Evolutionary conservation across 2,888 invertebrate genomes (phyloP).

Genomic region (Callosobruchus maculatus): DNA sequence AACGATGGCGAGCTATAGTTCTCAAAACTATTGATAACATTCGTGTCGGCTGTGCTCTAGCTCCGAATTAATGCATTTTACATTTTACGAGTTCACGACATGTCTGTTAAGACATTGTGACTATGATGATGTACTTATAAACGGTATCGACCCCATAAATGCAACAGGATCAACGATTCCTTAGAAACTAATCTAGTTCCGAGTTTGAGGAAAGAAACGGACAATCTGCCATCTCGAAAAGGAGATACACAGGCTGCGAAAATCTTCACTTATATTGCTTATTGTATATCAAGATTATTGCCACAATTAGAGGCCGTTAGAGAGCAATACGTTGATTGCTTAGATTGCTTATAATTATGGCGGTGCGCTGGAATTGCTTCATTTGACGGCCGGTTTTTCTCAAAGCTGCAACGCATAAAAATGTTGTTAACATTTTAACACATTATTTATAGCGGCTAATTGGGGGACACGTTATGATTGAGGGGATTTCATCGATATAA

Average conservation of each 20-base stretch:
- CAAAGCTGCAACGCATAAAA: slow-evolving; percentile 11
- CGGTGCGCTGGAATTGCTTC: slow-evolving; percentile 25
- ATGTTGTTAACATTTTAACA: slow-evolving; percentile 24
- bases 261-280: slow-evolving; percentile 27
- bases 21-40: too few relatives aligned
- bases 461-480: slow-evolving; percentile 15
- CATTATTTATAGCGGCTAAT: slow-evolving; percentile 23
- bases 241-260: slow-evolving; percentile 13
- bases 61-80: too few relatives aligned
- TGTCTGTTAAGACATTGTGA: too few relatives aligned
- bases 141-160: slow-evolving; percentile 5
- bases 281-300: slow-evolving; percentile 30
- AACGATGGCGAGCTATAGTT: too few relatives aligned
- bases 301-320: slow-evolving; percentile 26
- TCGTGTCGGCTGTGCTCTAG: too few relatives aligned
- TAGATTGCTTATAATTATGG: slow-evolving; percentile 25
- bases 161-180: slow-evolving; percentile 25
- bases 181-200: slow-evolving; percentile 30
- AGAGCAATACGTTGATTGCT: slow-evolving; percentile 21
- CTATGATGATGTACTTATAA: too few relatives aligned
- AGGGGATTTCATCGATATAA: not conserved
- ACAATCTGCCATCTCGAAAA: slow-evolving; percentile 6
- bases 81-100: too few relatives aligned
- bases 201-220: slow-evolving; percentile 23
- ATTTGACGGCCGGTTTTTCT: slow-evolving; percentile 9